phyloP scores from a whole-genome alignment of 2,113 vertebrate species.

The Nettapus auritus region DNA sequence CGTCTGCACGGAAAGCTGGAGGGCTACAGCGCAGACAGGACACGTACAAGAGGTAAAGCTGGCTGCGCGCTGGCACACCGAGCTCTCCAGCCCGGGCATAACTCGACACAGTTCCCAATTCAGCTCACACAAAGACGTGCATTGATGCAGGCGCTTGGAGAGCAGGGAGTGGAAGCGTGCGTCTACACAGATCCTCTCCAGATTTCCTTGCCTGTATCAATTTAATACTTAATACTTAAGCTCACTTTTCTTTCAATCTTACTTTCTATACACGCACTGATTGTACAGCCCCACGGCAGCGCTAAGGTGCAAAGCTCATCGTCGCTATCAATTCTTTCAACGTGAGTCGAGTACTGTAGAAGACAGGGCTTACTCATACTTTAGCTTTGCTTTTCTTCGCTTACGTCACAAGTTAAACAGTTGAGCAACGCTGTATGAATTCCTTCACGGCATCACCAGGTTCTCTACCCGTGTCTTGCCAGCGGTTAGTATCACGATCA shows the following conservation, averaged over 20 bases:
- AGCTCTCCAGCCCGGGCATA: background rate
- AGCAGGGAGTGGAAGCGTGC: background rate
- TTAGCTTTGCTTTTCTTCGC: background rate
- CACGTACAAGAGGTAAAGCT: background rate
- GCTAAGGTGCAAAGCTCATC: background rate
- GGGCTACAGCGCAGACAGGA: background rate
- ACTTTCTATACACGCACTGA: background rate
- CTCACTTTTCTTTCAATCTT: background rate
- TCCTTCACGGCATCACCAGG: background rate
- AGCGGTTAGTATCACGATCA: background rate
- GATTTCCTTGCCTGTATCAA: background rate
- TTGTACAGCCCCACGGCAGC: background rate
- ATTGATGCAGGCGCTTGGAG: background rate
- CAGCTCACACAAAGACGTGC: slow-evolving; percentile 5
- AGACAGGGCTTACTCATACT: background rate
- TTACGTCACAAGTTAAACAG: background rate
- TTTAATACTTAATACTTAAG: background rate
- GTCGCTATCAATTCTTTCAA: background rate
- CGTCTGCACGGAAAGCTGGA: background rate
- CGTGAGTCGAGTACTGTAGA: background rate
- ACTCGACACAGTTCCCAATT: background rate
- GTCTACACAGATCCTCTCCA: fast-evolving
- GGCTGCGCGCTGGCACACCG: background rate
- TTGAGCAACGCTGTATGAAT: background rate
- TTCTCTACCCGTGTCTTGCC: background rate